A percentile compares a stretch with the other conserved stretches of the same genome.
phyloP scores from a whole-genome alignment of 2,888 invertebrate genomes.

The Torymus aiolomorphi region DNA sequence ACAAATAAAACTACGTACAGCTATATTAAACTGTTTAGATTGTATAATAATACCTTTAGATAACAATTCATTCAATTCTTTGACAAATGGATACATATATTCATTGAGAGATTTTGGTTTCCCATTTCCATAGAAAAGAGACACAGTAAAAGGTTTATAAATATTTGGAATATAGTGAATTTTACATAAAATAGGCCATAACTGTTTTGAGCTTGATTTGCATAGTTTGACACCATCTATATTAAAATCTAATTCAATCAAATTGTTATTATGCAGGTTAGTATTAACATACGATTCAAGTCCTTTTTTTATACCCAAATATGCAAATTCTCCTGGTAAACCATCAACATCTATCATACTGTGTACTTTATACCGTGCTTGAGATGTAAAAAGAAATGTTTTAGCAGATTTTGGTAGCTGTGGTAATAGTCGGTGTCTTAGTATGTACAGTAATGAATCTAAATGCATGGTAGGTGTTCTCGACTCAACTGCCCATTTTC shows the following conservation, averaged over 20 bases:
- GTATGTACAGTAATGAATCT: constrained; percentile 34
- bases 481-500: no score
- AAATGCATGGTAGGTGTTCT: constrained; percentile 26
- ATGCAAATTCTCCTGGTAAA: constrained; percentile 53
- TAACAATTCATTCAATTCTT: background rate
- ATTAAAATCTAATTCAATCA: constrained; percentile 54
- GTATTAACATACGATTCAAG: constrained; percentile 46
- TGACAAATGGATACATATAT: background rate
- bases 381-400: no score
- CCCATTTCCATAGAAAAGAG: constrained; percentile 54
- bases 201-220: constrained; percentile 48
- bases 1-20: background rate
- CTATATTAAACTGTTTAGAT: background rate
- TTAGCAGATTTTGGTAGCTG: constrained; percentile 28
- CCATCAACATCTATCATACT: constrained; percentile 37
- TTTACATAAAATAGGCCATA: constrained; percentile 59
- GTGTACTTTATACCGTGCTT: constrained; percentile 25
- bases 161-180: constrained; percentile 37
- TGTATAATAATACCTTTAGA: background rate
- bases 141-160: constrained; percentile 57
- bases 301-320: constrained; percentile 55
- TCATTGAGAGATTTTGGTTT: constrained; percentile 47
- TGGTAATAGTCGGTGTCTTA: constrained; percentile 35
- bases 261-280: constrained; percentile 27
- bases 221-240: constrained; percentile 57